Evolutionary conservation across 2,888 invertebrate genomes (phyloP), one percentile per base, ranked within the genome.

Genomic region (Cataglyphis altisquamis): DNA sequence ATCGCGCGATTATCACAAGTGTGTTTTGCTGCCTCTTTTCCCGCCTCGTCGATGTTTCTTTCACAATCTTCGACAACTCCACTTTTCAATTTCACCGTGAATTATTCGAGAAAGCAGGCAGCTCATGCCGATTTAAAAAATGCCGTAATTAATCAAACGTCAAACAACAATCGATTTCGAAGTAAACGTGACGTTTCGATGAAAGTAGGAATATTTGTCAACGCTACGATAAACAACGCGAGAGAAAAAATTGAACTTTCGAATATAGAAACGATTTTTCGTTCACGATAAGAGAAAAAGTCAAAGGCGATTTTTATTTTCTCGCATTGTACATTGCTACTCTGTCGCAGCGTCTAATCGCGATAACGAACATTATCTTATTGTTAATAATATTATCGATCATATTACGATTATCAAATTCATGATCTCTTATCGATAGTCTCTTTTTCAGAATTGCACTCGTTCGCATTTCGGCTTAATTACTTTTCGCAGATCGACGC

Each of bases 1-100:
- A 84, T 89, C 84, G 87, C 72, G 41, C 85, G 84, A 86, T 90
- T 82, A 85, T 57, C 73, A 52, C 72, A 41, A 70, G 25, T 72
- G 73, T 67, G 66, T 74, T 21, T 68, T 72, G 70, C 68, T 68
- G 41, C 63, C 8, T 64, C 66, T 66, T 84, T 83, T 84, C 77
- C 63, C 66, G 41, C 9, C 32, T 39, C 82, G 9, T 63, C 29
- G 45, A 29, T 21, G 29, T 55, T 45, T n/a, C 29, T 83, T 60
- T 80, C 73, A 39, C 36, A 25, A 8, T n/a, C 32, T 29, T 36
- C 60, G 6, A 21, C 6, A 10, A 36, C 21, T 29, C 15, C 10
- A 0, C 15, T 18, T n/a, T 45, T 45, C 29, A 21, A 39, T 78
- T 39, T 21, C 41, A 4, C 21, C 41, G 57, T 41, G 21, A 60